A percentile compares a stretch with the other conserved stretches of the same genome.
Conservation (phyloP, 2,113 vertebrate species). For the Isichthys henryi region DNA sequence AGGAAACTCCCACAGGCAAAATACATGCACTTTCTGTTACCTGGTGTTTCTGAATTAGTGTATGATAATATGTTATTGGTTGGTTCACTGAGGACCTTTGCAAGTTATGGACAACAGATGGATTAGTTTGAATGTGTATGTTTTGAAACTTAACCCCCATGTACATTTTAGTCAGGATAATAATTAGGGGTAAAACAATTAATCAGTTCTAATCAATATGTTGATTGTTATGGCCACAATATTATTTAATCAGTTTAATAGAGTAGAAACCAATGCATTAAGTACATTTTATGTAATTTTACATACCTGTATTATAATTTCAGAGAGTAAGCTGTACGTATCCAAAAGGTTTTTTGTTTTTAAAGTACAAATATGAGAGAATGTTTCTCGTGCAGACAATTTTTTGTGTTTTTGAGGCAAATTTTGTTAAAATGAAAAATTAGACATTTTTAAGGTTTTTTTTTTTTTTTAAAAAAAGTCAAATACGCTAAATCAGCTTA, state of each 20-base stretch:
- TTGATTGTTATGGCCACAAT: neutral
- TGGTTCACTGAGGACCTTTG: neutral
- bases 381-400: too few relatives aligned
- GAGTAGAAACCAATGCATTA: neutral
- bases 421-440: neutral
- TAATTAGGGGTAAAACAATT: neutral
- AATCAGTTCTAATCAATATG: neutral
- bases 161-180: neutral
- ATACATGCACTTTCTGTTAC: neutral
- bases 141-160: neutral
- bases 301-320: neutral
- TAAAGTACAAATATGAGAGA: neutral
- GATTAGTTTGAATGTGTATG: neutral
- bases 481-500: neutral
- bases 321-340: neutral
- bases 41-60: neutral
- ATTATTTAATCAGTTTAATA: neutral
- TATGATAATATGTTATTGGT: neutral
- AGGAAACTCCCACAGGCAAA: neutral
- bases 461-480: too few relatives aligned
- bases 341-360: neutral
- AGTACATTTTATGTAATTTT: neutral
- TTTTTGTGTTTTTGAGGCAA: too few relatives aligned
- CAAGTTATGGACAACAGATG: neutral
- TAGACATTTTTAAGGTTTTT: neutral